Base-by-base conservation (phyloP, 2,113 vertebrate genomes). In the Alligator mississippiensis region DNA sequence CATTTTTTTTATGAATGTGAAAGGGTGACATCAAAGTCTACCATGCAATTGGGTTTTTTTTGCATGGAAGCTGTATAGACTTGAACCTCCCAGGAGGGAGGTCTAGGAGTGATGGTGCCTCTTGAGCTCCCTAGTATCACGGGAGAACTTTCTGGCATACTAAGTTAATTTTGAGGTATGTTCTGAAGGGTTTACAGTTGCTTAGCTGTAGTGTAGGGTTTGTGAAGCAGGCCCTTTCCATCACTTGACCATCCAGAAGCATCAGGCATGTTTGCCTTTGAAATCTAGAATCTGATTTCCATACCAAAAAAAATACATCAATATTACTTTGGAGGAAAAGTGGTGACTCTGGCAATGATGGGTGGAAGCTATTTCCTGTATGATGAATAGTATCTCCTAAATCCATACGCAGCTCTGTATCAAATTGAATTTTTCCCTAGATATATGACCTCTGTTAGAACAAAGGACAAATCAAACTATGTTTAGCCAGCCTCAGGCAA, bases 401-500 rank as follows among this genome's bases (percentile, higher is more conserved):
- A 13, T 34, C 61, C 55, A 64, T 5, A 72, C 17, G 21, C 38
- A 89, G 47, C 54, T 93, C 79, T 14, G 38, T 91, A 93, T 82
- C 6, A 70, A 22, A 25, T 85, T 90, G 89, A 34, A 80, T 17
- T 61, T 64, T 24, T 94, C 47, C 8, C 30, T 14, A 70, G 47
- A 2, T 84, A 87, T 47, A 81, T 89, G 86, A 92, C 38, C 75
- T n/a, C 47, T 86, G 72, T 75, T 62, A 84, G 82, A 83, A 82
- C n/a, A 80, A 68, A 93, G 1, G 1, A 88, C 63, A 66, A 91
- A 57, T 85, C 13, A 86, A 95, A 93, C 60, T 80, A 80, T 16
- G 54, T 82, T 92, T 47, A 58, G 68, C 17, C 74, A 64, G 90
- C 96, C 92, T 76, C 66, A 92, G 95, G 95, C 90, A 93, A 86